Base-by-base conservation (phyloP, 92 coral and sea anemone genomes). In the Nematostella vectensis region DNA sequence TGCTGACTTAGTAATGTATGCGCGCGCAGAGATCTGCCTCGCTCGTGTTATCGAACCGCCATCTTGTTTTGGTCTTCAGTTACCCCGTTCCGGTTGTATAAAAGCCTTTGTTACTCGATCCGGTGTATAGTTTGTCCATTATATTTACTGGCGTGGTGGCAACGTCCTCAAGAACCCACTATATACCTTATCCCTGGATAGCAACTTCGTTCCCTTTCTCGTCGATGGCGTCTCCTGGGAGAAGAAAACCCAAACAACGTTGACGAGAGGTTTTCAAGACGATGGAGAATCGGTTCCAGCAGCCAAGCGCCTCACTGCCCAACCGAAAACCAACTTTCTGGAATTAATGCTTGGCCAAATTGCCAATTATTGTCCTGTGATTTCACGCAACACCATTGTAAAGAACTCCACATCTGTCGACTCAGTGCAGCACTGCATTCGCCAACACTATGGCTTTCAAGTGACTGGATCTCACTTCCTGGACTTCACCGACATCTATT, bases 271-370 rank as follows among this genome's bases (percentile, higher is more conserved):
- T 22, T 33, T 74, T 31, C 21, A 13, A 17, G 40, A 43, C 55
- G 66, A 48, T 24, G 42, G n/a, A 1, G 67, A 58, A 33, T 29
- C 57, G 47, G 68, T 81, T 4, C 71, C 79, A 1, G 54, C 25
- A 8, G 52, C 62, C 28, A 23, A 54, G 22, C 79, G 83, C 25
- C 83, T 23, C 19, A 70, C 83, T 11, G 80, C 80, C 50, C 76
- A 68, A 25, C 71, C 76, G 27, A 82, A 59, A 56, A 59, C n/a
- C 42, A 65, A 47, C 50, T 40, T 56, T 30, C 57, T 74, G 2
- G 77, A 81, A 31, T 54, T 81, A 11, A 63, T 76, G 79, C 63
- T 81, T 1, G 88, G 88, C 1, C 79, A 81, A 38, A 81, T 76
- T 24, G 75, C 83, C 13, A 80, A 80, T 19, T 74, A 74, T 33